Conservation (phyloP, 2,797 vertebrate genomes). For the Limosa lapponica region DNA sequence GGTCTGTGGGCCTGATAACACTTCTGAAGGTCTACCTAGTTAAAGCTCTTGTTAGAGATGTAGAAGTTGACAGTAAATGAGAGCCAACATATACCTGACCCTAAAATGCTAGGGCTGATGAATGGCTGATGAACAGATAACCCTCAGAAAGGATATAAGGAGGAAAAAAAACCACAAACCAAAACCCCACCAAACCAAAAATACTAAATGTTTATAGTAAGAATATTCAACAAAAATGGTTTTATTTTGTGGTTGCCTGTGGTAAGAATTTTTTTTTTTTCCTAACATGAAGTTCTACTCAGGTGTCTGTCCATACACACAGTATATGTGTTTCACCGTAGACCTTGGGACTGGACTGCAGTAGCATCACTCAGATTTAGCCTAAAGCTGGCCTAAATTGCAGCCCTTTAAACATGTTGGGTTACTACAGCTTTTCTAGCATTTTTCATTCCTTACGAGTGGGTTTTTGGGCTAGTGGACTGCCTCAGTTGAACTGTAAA, state of each 20-base stretch:
- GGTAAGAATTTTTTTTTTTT: not conserved
- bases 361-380: not conserved
- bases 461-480: not conserved
- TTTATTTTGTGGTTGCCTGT: not conserved
- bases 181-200: not conserved
- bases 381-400: not conserved
- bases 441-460: not conserved
- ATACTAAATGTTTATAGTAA: not conserved
- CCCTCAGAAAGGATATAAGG: not conserved
- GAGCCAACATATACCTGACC: not conserved
- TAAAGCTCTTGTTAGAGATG: not conserved
- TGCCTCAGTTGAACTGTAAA: not conserved
- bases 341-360: not conserved
- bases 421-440: not conserved
- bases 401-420: not conserved
- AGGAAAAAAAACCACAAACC: not conserved
- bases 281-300: not conserved
- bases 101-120: not conserved
- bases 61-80: not conserved
- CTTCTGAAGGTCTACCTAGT: too few species aligned
- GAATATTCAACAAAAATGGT: not conserved
- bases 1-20: not conserved
- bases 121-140: not conserved
- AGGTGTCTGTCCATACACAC: not conserved
- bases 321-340: not conserved